These are phyloP conservation scores for Naso thynnoides DNA, from an alignment of 2,797 vertebrate genomes.

Conservation along the genomic window DNA sequence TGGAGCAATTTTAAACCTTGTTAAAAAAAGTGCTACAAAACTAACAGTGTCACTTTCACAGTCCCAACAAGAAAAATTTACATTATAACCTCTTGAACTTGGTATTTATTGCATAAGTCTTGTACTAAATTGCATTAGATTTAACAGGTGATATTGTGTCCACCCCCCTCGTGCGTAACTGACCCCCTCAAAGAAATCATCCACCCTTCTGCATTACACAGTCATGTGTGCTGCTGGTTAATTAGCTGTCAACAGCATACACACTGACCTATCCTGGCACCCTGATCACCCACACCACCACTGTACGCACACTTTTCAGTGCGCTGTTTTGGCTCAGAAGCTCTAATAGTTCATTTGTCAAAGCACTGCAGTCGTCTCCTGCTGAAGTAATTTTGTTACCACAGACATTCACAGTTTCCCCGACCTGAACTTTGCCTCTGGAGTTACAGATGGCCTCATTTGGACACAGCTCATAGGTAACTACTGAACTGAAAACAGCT, in stretches of 20 bases:
- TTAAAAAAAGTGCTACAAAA: neutral
- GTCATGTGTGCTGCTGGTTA: conserved; percentile 19
- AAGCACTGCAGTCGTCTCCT: neutral
- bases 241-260: neutral
- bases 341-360: no score
- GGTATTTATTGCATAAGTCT: neutral
- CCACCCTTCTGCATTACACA: conserved; percentile 3
- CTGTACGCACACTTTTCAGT: no score
- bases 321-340: neutral
- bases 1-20: neutral
- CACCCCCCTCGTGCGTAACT: neutral
- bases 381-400: conserved; percentile 25
- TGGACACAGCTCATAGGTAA: conserved; percentile 9
- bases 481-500: conserved; percentile 24
- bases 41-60: neutral
- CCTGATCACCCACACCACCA: no score
- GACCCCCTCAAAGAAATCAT: neutral
- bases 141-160: conserved; percentile 3
- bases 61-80: neutral
- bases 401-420: neutral
- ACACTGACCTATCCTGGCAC: neutral
- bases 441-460: conserved; percentile 40
- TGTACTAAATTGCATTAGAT: neutral
- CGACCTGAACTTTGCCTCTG: conserved; percentile 11
- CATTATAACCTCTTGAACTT: neutral